These are phyloP conservation scores for Cantharis lateralis DNA, from an alignment of 2,888 invertebrate species.

Conservation along the genomic window DNA sequence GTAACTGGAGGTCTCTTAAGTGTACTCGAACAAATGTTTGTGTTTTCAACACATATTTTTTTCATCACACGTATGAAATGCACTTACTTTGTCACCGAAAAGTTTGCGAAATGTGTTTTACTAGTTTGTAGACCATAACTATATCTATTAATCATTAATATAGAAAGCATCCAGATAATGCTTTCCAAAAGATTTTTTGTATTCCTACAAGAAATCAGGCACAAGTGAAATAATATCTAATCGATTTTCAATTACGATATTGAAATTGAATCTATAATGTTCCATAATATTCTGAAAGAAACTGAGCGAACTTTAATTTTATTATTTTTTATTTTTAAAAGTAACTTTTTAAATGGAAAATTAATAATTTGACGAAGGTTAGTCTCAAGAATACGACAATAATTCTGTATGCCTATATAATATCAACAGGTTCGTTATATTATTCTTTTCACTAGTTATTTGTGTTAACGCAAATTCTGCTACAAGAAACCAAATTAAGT, in stretches of 20 bases:
- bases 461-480: neutral
- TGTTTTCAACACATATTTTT: constrained; percentile 28
- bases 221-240: neutral
- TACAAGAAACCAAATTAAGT: neutral
- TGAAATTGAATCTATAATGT: neutral
- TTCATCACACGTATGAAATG: constrained; percentile 20
- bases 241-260: neutral
- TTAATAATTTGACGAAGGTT: neutral
- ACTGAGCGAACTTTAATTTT: neutral
- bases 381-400: too few relatives aligned
- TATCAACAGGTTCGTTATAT: neutral
- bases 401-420: neutral
- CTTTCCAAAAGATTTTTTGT: neutral
- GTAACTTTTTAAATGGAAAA: neutral
- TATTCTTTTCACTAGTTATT: neutral
- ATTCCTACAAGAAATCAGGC: neutral
- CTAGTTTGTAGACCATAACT: neutral
- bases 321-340: neutral
- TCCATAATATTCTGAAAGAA: neutral
- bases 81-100: neutral
- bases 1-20: constrained; percentile 26
- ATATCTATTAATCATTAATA: neutral
- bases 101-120: neutral
- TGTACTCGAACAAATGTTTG: constrained; percentile 24
- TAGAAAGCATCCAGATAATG: neutral